These are phyloP conservation scores for Ephialtes manifestator DNA, from an alignment of 2,888 invertebrate species.

Conservation along the genomic window DNA sequence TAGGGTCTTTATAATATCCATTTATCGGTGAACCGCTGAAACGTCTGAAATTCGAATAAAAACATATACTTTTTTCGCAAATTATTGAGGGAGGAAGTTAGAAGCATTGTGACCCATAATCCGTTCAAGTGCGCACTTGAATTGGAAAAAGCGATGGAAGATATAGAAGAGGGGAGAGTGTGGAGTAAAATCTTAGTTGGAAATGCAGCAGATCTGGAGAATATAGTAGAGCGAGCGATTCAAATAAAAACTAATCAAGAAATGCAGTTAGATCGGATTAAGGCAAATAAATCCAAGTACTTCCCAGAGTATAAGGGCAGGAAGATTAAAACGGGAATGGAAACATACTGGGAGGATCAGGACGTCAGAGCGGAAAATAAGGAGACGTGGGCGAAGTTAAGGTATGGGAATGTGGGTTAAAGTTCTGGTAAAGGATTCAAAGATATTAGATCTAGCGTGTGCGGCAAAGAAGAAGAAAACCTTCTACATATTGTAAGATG, in stretches of 20 bases:
- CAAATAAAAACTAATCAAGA: slow-evolving; percentile 15
- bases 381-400: slow-evolving; percentile 37
- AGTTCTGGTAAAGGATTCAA: slow-evolving; percentile 30
- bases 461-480: slow-evolving; percentile 14
- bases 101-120: too few relatives aligned
- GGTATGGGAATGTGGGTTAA: slow-evolving; percentile 51
- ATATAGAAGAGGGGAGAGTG: background rate
- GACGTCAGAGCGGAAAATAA: background rate
- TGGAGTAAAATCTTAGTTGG: too few relatives aligned
- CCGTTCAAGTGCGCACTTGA: too few relatives aligned
- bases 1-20: too few relatives aligned
- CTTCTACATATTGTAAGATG: slow-evolving; percentile 43
- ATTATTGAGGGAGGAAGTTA: too few relatives aligned
- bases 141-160: background rate
- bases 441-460: slow-evolving; percentile 34
- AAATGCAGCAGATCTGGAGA: background rate
- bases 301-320: background rate
- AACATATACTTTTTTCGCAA: too few relatives aligned
- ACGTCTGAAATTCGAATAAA: too few relatives aligned
- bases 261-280: background rate
- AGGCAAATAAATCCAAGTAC: background rate
- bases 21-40: too few relatives aligned
- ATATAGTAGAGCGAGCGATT: background rate
- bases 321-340: background rate
- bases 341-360: background rate